Percentiles rank a stretch among this genome's conserved stretches.
These are phyloP conservation scores for Anguilla anguilla DNA, from an alignment of 2,797 vertebrate species.

Conservation along the genomic window DNA sequence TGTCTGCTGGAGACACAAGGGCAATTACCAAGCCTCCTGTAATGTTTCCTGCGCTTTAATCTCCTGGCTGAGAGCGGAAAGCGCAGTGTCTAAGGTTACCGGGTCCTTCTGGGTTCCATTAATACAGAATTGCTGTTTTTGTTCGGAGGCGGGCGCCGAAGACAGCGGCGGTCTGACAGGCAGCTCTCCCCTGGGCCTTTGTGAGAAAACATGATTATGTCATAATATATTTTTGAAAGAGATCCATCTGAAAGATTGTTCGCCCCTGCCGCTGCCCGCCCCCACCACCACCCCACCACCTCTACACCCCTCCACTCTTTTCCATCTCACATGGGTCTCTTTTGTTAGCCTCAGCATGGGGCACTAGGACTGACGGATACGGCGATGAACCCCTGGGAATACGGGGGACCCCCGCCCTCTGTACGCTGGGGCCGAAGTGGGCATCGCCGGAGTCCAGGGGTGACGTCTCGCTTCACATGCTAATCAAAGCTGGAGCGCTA, in stretches of 20 bases:
- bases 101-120: conserved; percentile 80
- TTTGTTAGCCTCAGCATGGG: background rate
- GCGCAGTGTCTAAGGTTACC: conserved; percentile 77
- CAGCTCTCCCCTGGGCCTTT: conserved; percentile 71
- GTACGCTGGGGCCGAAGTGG: background rate
- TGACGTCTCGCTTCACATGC: background rate
- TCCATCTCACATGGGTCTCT: background rate
- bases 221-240: conserved; percentile 81
- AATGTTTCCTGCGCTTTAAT: conserved; percentile 82
- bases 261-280: background rate
- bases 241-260: conserved; percentile 76
- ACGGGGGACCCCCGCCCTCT: background rate
- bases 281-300: background rate
- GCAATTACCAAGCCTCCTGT: conserved; percentile 72
- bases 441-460: background rate
- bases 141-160: conserved; percentile 63
- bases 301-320: background rate
- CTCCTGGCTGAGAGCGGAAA: conserved; percentile 76
- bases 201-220: conserved; percentile 79
- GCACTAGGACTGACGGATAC: background rate
- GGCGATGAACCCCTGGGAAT: background rate
- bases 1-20: conserved; percentile 68
- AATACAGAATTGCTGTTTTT: conserved; percentile 76
- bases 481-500: background rate
- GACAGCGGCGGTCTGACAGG: conserved; percentile 71